phyloP scores from a whole-genome alignment of 2,113 vertebrate species.

The Varanus salvator region DNA sequence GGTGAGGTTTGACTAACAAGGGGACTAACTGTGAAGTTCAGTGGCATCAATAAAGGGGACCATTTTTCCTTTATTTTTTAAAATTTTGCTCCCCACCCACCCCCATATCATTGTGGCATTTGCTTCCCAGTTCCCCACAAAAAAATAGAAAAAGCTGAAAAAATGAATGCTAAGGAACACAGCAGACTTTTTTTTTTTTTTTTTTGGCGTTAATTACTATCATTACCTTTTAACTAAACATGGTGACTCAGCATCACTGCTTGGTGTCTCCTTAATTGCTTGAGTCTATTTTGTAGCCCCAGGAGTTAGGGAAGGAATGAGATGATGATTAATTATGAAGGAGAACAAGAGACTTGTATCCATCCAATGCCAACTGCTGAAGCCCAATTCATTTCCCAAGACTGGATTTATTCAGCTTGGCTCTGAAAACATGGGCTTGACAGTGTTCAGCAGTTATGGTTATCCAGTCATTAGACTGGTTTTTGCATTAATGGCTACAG shows the following conservation, averaged over 20 bases:
- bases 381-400: not conserved
- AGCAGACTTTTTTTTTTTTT: not conserved
- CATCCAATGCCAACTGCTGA: conserved; percentile 2
- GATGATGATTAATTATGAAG: conserved; percentile 9
- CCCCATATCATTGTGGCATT: no score
- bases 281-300: conserved; percentile 8
- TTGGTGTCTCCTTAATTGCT: conserved; percentile 18
- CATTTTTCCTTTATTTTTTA: not conserved
- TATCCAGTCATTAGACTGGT: not conserved
- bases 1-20: no score
- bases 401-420: not conserved
- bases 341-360: not conserved
- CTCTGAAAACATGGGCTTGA: not conserved
- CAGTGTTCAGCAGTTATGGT: not conserved
- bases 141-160: not conserved
- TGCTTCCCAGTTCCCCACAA: no score
- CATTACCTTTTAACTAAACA: conserved; percentile 18
- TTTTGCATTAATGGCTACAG: not conserved
- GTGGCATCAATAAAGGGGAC: not conserved
- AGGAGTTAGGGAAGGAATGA: not conserved
- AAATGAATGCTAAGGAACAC: not conserved
- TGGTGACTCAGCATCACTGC: not conserved
- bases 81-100: not conserved
- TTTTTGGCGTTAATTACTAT: conserved; percentile 1
- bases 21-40: no score